These are phyloP conservation scores for Diarsia dahlii DNA, from an alignment of 2,888 invertebrate species.

Conservation along the genomic window DNA sequence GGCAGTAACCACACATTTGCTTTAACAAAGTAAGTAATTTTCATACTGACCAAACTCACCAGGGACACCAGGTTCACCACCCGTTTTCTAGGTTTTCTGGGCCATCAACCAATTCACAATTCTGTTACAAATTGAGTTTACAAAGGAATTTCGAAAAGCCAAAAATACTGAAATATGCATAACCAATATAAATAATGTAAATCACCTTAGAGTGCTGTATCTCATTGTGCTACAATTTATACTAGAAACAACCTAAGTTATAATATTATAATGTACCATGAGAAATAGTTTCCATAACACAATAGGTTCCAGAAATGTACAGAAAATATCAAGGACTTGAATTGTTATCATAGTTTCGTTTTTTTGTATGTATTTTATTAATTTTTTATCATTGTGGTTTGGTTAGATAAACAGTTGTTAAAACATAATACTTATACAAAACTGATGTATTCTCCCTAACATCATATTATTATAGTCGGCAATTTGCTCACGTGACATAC, in stretches of 20 bases:
- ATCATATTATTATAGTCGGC: neutral
- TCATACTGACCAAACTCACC: neutral
- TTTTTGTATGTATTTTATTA: conserved; percentile 13
- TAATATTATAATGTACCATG: neutral
- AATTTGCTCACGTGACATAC: neutral
- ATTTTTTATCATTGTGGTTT: conserved; percentile 38
- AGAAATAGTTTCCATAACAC: conserved; percentile 15
- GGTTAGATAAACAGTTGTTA: conserved; percentile 35
- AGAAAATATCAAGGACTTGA: conserved; percentile 7
- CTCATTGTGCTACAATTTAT: conserved; percentile 3
- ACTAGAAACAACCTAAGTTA: neutral
- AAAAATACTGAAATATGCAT: conserved; percentile 6
- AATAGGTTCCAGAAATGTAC: conserved; percentile 38
- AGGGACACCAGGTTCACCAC: too few relatives aligned
- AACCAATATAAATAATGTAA: neutral
- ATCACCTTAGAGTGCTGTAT: conserved; percentile 3
- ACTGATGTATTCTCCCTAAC: neutral
- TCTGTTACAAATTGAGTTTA: neutral
- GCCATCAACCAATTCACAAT: neutral
- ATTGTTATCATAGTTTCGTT: conserved; percentile 33
- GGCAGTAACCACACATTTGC: conserved; percentile 96
- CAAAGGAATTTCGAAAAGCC: neutral
- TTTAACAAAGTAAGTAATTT: conserved; percentile 92
- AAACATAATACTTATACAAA: neutral
- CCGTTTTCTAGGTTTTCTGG: too few relatives aligned